Evolutionary conservation across 2,113 vertebrate genomes (phyloP), one percentile per base, ranked within the genome.

Genomic region (Xiphias gladius): DNA sequence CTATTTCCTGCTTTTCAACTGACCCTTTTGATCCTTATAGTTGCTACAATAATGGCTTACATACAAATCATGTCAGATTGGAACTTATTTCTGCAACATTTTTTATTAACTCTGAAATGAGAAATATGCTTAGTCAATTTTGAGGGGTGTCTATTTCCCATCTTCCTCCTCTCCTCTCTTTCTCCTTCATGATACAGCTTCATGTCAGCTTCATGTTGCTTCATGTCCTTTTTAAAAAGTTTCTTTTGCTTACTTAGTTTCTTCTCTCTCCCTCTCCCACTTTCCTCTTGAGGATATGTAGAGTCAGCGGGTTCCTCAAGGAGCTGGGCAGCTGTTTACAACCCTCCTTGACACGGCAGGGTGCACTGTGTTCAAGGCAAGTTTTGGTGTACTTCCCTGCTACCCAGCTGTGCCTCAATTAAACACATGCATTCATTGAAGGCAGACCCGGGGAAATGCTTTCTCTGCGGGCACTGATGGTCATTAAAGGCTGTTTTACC

Each of bases 391-490:
- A 19, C 81, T 73, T 88, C 87, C 81, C 76, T 85, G 88, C 85
- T 88, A 82, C 73, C 91, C 91, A 93, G 88, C 90, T 69, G 85
- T 46, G 88, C 72, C 70, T 92, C 88, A 93, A 94, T 94, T 92
- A 89, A 91, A 94, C 92, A 88, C 92, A 93, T 89, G 86, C 92
- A 84, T 91, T 92, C 90, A 94, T 93, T 94, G 94, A 92, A 94
- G 72, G 82, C 76, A 77, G 54, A 72, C 46, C 77, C 65, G 52
- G 66, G 88, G 84, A 87, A 89, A 88, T 88, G 86, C 86, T 92
- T 92, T 94, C 93, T 93, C 91, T 86, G 89, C 73, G 73, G 94
- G 92, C 85, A 87, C 41, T 82, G 66, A 58, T 52, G 80, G 83
- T 90, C 86, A 86, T 92, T 94, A 93, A 93, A 92, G 79, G 70